These are phyloP conservation scores for Choreutis nemorana DNA, from an alignment of 2,888 invertebrate species.

Conservation along the genomic window DNA sequence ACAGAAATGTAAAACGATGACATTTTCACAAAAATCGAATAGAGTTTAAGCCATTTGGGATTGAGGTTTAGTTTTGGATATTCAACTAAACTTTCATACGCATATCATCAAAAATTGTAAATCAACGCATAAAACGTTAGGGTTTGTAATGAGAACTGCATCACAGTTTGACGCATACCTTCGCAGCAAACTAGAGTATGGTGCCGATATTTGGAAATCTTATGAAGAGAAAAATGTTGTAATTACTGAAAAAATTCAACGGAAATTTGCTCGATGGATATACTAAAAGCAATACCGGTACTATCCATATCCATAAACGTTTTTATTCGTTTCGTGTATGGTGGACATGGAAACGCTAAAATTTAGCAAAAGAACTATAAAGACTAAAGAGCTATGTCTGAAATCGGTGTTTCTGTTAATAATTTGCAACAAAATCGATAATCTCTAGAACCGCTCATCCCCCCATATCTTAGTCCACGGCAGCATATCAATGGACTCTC, in stretches of 20 bases:
- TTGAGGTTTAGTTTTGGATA: no score
- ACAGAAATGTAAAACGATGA: no score
- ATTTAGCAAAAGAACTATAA: no score
- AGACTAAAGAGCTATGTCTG: background rate
- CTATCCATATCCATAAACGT: slow-evolving; percentile 6
- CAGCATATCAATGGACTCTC: background rate
- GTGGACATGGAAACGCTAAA: slow-evolving; percentile 2
- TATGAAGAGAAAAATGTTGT: slow-evolving; percentile 2
- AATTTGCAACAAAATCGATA: background rate
- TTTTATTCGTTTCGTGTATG: slow-evolving; percentile 5
- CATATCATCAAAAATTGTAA: no score
- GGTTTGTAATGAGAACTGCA: no score
- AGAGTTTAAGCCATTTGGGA: no score
- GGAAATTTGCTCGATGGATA: slow-evolving; percentile 6
- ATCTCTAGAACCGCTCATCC: background rate
- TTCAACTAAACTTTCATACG: no score
- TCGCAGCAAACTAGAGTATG: slow-evolving; percentile 6
- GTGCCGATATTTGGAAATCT: slow-evolving; percentile 6
- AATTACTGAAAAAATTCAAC: slow-evolving; percentile 3
- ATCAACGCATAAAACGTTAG: no score
- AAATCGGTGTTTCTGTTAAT: background rate
- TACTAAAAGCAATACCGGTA: slow-evolving; percentile 4
- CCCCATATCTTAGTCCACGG: background rate
- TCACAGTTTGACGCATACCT: slow-evolving; percentile 5
- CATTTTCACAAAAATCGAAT: no score